Conservation (phyloP, 2,113 vertebrate genomes). For the Sciurus niger region DNA sequence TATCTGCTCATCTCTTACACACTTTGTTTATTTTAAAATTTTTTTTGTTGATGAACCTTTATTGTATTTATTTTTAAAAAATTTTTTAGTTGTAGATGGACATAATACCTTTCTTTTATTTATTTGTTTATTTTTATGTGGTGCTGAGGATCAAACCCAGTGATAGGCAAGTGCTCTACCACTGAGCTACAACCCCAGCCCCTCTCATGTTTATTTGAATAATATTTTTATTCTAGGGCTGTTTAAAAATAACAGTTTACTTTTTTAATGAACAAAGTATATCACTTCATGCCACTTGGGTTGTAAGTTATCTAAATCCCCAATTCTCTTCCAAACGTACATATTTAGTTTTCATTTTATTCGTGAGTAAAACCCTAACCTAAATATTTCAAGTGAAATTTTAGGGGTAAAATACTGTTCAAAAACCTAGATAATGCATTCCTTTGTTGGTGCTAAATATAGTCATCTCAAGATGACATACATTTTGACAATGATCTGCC, state of each 20-base stretch:
- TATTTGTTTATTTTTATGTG: too few species aligned
- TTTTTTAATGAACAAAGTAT: not conserved
- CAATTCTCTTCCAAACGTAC: slow-evolving; percentile 47
- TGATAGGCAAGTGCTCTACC: too few species aligned
- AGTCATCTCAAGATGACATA: slow-evolving; percentile 80
- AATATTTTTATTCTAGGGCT: not conserved
- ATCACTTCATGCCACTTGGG: not conserved
- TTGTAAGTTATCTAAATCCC: slow-evolving; percentile 52
- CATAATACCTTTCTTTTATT: too few species aligned
- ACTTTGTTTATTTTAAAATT: too few species aligned
- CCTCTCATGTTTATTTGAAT: slow-evolving; percentile 9
- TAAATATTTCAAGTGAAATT: slow-evolving; percentile 73
- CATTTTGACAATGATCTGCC: slow-evolving; percentile 80
- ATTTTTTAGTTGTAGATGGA: too few species aligned
- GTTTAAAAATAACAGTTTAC: not conserved
- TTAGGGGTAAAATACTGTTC: slow-evolving; percentile 69
- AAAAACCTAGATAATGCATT: slow-evolving; percentile 75
- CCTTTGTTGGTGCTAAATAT: slow-evolving; percentile 80
- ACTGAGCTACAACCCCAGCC: too few species aligned
- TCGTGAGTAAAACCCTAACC: slow-evolving; percentile 72
- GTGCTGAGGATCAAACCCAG: too few species aligned
- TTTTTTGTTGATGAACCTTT: too few species aligned
- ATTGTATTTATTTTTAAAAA: too few species aligned
- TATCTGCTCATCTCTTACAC: too few species aligned
- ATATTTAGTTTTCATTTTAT: slow-evolving; percentile 10